Conservation (phyloP, 2,113 vertebrate species). For the Scophthalmus maximus region DNA sequence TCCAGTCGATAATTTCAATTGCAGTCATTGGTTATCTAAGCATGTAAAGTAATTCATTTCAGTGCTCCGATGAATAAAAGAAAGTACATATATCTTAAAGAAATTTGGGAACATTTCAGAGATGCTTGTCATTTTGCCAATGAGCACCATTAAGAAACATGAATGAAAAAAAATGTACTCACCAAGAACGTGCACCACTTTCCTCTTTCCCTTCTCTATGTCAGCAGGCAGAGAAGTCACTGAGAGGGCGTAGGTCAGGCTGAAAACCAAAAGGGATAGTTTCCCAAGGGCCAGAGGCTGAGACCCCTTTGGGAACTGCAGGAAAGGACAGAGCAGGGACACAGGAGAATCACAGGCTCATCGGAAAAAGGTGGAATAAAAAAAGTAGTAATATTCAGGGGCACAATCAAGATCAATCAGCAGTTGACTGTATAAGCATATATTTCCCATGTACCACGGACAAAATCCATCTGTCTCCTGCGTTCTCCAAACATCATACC, state of each 20-base stretch:
- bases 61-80: no score
- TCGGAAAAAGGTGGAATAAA: no score
- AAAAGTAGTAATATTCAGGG: no score
- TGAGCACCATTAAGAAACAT: not conserved
- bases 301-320: slow-evolving; percentile 50
- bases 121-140: not conserved
- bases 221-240: slow-evolving; percentile 38
- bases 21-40: no score
- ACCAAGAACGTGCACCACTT: slow-evolving; percentile 94
- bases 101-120: not conserved
- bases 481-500: not conserved
- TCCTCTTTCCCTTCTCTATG: slow-evolving; percentile 84
- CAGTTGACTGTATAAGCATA: no score
- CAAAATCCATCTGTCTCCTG: no score
- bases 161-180: slow-evolving; percentile 49
- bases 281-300: slow-evolving; percentile 29
- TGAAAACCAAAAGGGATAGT: slow-evolving; percentile 39
- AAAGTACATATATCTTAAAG: no score
- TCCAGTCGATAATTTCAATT: no score
- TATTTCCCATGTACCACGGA: no score
- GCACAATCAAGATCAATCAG: no score
- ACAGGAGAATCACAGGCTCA: not conserved
- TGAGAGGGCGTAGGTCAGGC: slow-evolving; percentile 69
- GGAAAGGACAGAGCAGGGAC: slow-evolving; percentile 30
- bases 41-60: no score